These are phyloP conservation scores for Scolopax rusticola DNA, from an alignment of 2,797 vertebrate species.

Conservation along the genomic window DNA sequence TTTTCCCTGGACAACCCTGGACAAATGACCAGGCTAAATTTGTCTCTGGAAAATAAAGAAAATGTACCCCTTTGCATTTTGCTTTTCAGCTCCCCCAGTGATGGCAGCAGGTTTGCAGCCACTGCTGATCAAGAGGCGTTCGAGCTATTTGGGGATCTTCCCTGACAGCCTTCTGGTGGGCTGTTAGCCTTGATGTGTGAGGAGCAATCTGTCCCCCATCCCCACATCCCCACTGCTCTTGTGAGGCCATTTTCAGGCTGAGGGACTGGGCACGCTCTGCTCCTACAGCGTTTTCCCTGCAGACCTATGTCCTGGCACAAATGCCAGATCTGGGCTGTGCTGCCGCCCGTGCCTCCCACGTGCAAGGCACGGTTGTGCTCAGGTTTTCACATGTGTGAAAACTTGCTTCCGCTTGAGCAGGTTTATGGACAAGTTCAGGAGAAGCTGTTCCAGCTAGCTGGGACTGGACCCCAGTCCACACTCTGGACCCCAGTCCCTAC, in stretches of 20 bases:
- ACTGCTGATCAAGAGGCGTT: not conserved
- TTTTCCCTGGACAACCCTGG: not conserved
- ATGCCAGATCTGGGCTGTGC: not conserved
- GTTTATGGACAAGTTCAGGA: not conserved
- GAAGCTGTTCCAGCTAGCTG: not conserved
- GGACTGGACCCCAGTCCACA: not conserved
- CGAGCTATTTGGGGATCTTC: conserved; percentile 37
- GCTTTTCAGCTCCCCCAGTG: not conserved
- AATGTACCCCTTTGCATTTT: not conserved
- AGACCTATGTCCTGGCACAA: rapidly evolving
- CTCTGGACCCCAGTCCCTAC: not conserved
- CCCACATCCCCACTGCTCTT: not conserved
- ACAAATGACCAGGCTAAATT: not conserved
- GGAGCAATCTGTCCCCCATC: conserved; percentile 46
- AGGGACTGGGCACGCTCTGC: not conserved
- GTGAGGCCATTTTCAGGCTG: not conserved
- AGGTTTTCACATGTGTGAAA: not conserved
- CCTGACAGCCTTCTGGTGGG: conserved; percentile 51
- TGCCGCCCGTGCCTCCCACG: not conserved
- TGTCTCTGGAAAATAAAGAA: conserved; percentile 3
- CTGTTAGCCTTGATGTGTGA: conserved; percentile 11
- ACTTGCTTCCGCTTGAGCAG: not conserved
- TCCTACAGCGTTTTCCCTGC: not conserved
- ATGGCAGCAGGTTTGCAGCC: conserved; percentile 64
- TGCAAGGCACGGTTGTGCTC: not conserved